Conservation (phyloP, 1,140 invertebrate genomes). For the Papilio helenus region DNA sequence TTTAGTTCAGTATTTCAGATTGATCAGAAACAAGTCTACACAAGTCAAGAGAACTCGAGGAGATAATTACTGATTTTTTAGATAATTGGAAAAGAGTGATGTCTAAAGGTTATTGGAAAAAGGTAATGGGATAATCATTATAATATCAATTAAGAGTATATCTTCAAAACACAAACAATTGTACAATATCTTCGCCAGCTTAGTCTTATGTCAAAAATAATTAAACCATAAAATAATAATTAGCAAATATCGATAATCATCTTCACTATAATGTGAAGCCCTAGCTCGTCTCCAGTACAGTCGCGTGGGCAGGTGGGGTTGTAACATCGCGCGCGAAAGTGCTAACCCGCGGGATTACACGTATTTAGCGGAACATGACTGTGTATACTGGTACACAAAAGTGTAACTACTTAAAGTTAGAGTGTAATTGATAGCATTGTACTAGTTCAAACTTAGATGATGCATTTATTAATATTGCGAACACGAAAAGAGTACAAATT, state of each 20-base stretch:
- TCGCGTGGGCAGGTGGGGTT: conserved; percentile 23
- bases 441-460: background rate
- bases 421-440: background rate
- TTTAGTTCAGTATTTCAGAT: background rate
- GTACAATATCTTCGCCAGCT: background rate
- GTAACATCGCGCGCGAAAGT: conserved; percentile 34
- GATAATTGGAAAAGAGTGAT: too few relatives aligned
- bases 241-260: background rate
- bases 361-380: conserved; percentile 14
- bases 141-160: too few relatives aligned
- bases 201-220: background rate
- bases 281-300: background rate
- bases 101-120: too few relatives aligned
- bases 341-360: background rate
- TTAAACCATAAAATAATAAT: background rate
- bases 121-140: too few relatives aligned
- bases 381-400: conserved; percentile 17
- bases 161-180: too few relatives aligned
- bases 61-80: too few relatives aligned
- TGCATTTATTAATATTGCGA: too few relatives aligned
- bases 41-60: too few relatives aligned
- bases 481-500: too few relatives aligned
- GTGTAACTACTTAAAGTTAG: background rate
- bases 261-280: background rate
- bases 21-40: background rate